phyloP scores from a whole-genome alignment of 2,888 invertebrate species.

The Athripsodes cinereus region DNA sequence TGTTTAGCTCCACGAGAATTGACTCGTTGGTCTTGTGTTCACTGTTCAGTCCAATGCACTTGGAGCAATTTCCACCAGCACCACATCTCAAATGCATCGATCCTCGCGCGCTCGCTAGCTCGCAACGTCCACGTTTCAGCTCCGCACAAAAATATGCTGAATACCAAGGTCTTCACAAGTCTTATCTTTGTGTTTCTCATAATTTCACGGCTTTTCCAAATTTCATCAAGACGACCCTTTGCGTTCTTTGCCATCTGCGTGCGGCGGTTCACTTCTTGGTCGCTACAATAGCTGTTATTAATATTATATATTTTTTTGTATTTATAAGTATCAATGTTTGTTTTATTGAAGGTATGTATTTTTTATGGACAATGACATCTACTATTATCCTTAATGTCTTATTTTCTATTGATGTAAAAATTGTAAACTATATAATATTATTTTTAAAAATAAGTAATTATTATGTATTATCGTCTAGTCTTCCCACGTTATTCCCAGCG shows the following conservation, averaged over 20 bases:
- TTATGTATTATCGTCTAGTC: too few species aligned
- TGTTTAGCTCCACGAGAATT: background rate
- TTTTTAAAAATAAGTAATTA: too few species aligned
- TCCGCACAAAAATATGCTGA: background rate
- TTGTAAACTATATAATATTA: too few species aligned
- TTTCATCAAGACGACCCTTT: background rate
- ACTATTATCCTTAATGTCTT: too few species aligned
- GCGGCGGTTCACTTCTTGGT: background rate
- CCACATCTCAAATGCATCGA: background rate
- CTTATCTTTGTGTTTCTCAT: background rate
- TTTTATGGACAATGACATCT: too few species aligned
- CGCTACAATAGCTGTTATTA: too few species aligned
- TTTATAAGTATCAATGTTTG: too few species aligned
- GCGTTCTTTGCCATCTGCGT: background rate
- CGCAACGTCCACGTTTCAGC: background rate
- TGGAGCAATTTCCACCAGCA: background rate
- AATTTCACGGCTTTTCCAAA: background rate
- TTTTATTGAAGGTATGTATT: too few species aligned
- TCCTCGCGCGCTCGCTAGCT: background rate
- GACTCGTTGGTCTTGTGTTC: background rate
- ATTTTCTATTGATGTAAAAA: too few species aligned
- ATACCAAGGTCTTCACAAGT: background rate
- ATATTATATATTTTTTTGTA: too few species aligned
- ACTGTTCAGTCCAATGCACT: background rate
- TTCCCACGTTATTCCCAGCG: too few species aligned